Evolutionary conservation across 2,113 vertebrate genomes (phyloP).

Genomic region (Tetraodon nigroviridis): DNA sequence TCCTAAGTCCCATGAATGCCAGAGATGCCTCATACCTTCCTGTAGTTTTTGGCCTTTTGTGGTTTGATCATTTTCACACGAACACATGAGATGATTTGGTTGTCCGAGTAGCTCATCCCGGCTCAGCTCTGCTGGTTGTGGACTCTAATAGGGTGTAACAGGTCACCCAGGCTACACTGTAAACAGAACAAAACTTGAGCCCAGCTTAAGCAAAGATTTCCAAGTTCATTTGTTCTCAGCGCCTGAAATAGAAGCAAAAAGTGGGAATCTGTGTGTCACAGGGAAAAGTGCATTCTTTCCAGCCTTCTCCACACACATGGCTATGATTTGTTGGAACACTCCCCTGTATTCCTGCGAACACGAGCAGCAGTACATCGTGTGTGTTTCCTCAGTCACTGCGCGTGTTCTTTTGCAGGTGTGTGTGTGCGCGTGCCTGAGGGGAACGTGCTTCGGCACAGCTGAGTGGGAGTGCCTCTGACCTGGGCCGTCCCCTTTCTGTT

Average conservation of each 20-base stretch:
- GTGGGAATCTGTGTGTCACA: conserved; percentile 56
- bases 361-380: conserved; percentile 28
- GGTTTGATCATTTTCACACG: neutral
- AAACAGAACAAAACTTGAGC: conserved; percentile 11
- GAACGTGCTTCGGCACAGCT: conserved; percentile 63
- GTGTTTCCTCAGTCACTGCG: conserved; percentile 19
- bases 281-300: conserved; percentile 41
- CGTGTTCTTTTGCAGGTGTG: conserved; percentile 49
- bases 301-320: conserved; percentile 57
- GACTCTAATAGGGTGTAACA: conserved; percentile 27
- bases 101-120: conserved; percentile 27
- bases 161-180: conserved; percentile 14
- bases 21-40: too few relatives aligned
- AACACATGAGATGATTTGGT: conserved; percentile 21
- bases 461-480: conserved; percentile 56
- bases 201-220: conserved; percentile 17
- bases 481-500: conserved; percentile 34
- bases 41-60: too few relatives aligned
- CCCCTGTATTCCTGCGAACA: conserved; percentile 35
- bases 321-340: conserved; percentile 47
- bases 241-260: conserved; percentile 14
- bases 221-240: conserved; percentile 29
- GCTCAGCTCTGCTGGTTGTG: conserved; percentile 8
- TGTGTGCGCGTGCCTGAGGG: conserved; percentile 28
- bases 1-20: too few relatives aligned